phyloP scores from a whole-genome alignment of 2,888 invertebrate species.

The Zeuzera pyrina region DNA sequence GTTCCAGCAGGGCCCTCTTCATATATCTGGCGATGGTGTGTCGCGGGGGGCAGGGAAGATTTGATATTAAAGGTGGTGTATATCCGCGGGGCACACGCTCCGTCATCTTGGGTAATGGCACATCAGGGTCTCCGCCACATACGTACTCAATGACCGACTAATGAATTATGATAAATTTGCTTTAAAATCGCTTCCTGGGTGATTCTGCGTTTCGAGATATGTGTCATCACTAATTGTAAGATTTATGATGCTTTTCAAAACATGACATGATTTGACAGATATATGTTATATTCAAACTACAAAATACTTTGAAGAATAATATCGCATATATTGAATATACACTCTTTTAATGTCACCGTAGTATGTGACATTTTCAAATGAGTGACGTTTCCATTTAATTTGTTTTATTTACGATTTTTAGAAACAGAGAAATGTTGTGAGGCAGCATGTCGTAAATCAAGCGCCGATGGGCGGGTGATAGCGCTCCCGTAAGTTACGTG shows the following conservation, averaged over 20 bases:
- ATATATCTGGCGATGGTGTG: constrained; percentile 18
- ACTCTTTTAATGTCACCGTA: not conserved
- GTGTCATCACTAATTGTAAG: constrained; percentile 12
- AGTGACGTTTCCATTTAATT: constrained; percentile 14
- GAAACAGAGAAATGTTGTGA: constrained; percentile 32
- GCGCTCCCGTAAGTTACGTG: constrained; percentile 35
- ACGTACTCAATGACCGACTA: constrained; percentile 57
- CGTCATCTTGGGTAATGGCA: constrained; percentile 67
- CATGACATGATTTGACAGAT: constrained; percentile 10
- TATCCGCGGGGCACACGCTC: constrained; percentile 56
- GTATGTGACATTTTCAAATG: not conserved
- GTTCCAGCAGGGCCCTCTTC: constrained; percentile 26
- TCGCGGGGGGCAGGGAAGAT: constrained; percentile 25
- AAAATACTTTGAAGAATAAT: too few species aligned
- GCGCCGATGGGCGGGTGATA: constrained; percentile 53
- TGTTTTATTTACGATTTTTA: constrained; percentile 26
- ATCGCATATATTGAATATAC: too few species aligned
- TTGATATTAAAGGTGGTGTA: constrained; percentile 23
- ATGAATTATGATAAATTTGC: constrained; percentile 55
- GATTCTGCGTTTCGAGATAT: constrained; percentile 38
- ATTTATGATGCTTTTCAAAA: constrained; percentile 18
- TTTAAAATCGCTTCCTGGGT: constrained; percentile 50
- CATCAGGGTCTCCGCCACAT: constrained; percentile 33
- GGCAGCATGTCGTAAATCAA: constrained; percentile 55
- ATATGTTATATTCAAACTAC: not conserved